phyloP scores from a whole-genome alignment of 2,113 vertebrate genomes.

The Alectura lathami region DNA sequence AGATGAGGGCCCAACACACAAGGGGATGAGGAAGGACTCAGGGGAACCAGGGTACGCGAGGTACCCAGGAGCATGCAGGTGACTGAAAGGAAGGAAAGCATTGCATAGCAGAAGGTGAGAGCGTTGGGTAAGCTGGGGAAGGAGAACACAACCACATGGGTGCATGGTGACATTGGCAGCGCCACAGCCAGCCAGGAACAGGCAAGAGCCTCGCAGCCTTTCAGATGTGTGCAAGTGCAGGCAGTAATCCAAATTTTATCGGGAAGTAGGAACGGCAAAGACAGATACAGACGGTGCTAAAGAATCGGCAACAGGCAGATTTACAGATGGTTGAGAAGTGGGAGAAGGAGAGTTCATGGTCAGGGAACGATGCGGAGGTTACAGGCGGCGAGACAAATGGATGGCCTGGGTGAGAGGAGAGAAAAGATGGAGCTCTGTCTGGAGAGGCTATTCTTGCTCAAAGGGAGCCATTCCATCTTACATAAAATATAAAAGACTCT shows the following conservation, averaged over 20 bases:
- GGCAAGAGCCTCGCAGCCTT: not conserved
- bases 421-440: not conserved
- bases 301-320: not conserved
- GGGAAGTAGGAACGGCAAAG: not conserved
- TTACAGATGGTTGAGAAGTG: not conserved
- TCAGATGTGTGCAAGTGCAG: not conserved
- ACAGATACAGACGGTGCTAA: not conserved
- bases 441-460: not conserved
- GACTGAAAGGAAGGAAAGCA: not conserved
- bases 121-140: rapidly evolving
- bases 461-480: not conserved
- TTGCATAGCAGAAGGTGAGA: not conserved
- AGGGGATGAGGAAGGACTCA: not conserved
- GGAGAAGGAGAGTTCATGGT: constrained; percentile 1
- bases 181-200: not conserved
- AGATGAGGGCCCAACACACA: rapidly evolving
- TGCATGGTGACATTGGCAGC: rapidly evolving
- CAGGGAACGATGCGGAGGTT: not conserved
- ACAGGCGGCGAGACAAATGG: not conserved
- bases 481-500: not conserved
- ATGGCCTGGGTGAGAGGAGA: not conserved
- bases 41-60: not conserved
- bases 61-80: rapidly evolving
- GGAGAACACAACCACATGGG: rapidly evolving
- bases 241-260: not conserved